Conservation (phyloP, 2,113 vertebrate genomes). For the Litocranius walleri region DNA sequence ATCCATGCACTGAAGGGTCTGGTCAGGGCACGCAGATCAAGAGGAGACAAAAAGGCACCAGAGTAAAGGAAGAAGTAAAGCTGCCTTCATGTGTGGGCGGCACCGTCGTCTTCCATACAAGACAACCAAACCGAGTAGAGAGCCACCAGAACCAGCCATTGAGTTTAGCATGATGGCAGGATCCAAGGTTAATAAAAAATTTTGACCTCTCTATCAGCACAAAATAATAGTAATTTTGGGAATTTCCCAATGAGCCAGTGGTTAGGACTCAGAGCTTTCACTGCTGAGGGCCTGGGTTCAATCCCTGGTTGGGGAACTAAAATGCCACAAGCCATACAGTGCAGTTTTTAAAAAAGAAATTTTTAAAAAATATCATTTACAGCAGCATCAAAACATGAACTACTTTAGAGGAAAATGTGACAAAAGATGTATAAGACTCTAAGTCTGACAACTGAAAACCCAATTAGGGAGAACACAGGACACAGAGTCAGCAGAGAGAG, state of each 20-base stretch:
- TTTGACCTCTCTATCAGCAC: neutral
- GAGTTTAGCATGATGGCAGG: neutral
- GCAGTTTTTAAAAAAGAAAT: neutral
- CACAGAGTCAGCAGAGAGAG: neutral
- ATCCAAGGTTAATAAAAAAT: neutral
- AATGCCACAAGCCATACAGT: neutral
- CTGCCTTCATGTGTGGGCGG: neutral
- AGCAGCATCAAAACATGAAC: neutral
- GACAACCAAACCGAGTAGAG: neutral
- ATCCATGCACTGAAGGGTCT: neutral
- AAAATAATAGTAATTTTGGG: neutral
- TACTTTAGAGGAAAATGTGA: neutral
- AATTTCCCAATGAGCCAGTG: neutral
- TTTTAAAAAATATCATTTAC: neutral
- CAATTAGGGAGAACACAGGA: neutral
- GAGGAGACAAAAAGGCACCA: neutral
- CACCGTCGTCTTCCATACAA: neutral
- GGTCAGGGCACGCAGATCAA: neutral
- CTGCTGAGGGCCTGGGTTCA: neutral
- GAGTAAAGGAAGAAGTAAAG: neutral
- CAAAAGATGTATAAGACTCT: neutral
- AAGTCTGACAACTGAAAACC: neutral
- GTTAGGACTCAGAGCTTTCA: neutral
- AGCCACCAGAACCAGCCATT: neutral
- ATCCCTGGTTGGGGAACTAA: neutral